Evolutionary conservation across 2,888 invertebrate species (phyloP).

Genomic region (Oscheius sp.): DNA sequence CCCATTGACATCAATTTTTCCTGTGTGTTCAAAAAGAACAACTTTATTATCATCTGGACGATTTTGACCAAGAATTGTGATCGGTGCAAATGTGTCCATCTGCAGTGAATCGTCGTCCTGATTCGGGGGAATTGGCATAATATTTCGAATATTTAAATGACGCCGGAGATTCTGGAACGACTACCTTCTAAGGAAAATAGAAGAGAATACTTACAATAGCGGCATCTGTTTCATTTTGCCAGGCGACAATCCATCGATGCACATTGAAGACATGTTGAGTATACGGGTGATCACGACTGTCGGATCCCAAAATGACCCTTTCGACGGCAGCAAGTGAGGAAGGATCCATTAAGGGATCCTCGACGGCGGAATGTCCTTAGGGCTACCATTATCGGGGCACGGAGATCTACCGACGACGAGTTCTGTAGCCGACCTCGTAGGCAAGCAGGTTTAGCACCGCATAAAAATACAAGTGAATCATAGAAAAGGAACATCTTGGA

Average conservation of each 20-base stretch:
- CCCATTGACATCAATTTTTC: constrained; percentile 64
- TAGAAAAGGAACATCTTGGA: too few species aligned
- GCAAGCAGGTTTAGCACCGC: neutral
- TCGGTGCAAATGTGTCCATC: constrained; percentile 58
- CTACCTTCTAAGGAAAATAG: too few species aligned
- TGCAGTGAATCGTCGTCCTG: constrained; percentile 40
- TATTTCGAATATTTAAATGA: constrained; percentile 65
- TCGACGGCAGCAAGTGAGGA: constrained; percentile 39
- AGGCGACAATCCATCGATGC: constrained; percentile 68
- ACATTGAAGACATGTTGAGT: constrained; percentile 63
- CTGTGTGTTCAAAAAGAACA: constrained; percentile 64
- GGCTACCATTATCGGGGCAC: constrained; percentile 24
- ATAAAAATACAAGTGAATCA: too few species aligned
- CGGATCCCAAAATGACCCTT: constrained; percentile 27
- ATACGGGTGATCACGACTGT: constrained; percentile 37
- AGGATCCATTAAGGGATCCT: constrained; percentile 17
- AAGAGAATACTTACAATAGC: constrained; percentile 41
- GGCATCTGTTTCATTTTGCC: constrained; percentile 61
- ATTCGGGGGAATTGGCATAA: constrained; percentile 52
- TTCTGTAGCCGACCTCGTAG: constrained; percentile 4
- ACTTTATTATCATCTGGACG: constrained; percentile 54
- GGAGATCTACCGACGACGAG: constrained; percentile 36
- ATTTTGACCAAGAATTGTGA: constrained; percentile 63
- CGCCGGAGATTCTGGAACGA: constrained; percentile 54
- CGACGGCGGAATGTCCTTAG: constrained; percentile 17